Conservation (phyloP, 1,140 invertebrate species). For the Bombus impatiens region DNA sequence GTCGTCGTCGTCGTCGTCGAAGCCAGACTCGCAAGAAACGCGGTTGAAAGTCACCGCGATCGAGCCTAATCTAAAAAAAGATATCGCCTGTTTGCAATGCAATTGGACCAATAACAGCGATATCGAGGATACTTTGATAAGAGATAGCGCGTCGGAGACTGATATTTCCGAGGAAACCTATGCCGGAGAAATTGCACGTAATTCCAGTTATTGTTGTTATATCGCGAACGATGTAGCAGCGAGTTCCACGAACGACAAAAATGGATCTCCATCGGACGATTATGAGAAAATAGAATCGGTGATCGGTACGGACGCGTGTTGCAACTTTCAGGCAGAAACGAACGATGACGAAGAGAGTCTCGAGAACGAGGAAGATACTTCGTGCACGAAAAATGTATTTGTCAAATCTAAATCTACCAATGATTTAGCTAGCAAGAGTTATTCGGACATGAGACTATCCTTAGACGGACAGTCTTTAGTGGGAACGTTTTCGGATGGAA, state of each 20-base stretch:
- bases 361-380: background rate
- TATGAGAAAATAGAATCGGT: constrained; percentile 51
- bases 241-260: background rate
- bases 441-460: background rate
- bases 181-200: background rate
- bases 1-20: background rate
- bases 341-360: background rate
- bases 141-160: background rate
- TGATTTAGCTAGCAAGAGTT: constrained; percentile 1
- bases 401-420: constrained; percentile 23
- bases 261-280: constrained; percentile 28
- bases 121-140: background rate
- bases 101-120: background rate
- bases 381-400: background rate
- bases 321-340: background rate
- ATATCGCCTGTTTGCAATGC: background rate
- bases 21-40: background rate
- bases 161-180: background rate
- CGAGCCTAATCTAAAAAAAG: background rate
- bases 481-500: background rate
- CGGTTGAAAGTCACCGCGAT: no score
- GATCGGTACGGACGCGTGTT: background rate
- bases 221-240: background rate
- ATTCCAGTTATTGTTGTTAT: background rate
- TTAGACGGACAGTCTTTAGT: background rate